Evolutionary conservation across 2,888 invertebrate species (phyloP), one percentile per base, ranked within the genome.

Genomic region (Eupithecia centaureata): DNA sequence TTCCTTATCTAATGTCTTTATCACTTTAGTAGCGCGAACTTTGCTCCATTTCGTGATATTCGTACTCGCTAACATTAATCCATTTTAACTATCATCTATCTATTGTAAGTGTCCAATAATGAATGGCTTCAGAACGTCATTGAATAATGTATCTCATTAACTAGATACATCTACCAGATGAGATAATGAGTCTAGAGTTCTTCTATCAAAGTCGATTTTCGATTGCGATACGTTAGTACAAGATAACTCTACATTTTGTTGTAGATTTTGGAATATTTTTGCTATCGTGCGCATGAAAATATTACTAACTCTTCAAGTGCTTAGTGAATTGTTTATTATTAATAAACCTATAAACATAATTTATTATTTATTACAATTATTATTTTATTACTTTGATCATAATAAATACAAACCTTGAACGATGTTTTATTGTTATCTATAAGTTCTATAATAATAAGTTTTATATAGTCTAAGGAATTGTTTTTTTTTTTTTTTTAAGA

Each of bases 21-120:
- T 82, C 76, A 76, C 22, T 42, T 70, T 75, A 77, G 74, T 75
- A 74, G 68, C 72, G 72, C 71, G 81, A 82, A 79, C 79, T 81
- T 79, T 80, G 76, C 77, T 74, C 79, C 77, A 76, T 77, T 76
- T 79, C 63, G 51, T 72, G 71, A 71, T 75, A 75, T 68, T 10
- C 5, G n/a, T 56, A 56, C 28, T 25, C 7, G 33, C 33, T 58
- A 28, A 64, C 70, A 68, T 66, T 72, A 60, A 72, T 72, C 70
- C 65, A 65, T 57, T 69, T 69, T 27, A 65, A 65, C 47, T 51
- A 59, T 22, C 56, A 65, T 60, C 47, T 57, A 66, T 61, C 56
- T 59, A 60, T 59, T 25, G 65, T 65, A 67, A 62, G 54, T 63
- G 33, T 51, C 63, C 35, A 63, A 33, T 35, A 63, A 56, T 70